Percentiles rank a stretch among this genome's conserved stretches.
Conservation (phyloP, 2,888 invertebrate genomes). For the Lasioglossum vierecki region DNA sequence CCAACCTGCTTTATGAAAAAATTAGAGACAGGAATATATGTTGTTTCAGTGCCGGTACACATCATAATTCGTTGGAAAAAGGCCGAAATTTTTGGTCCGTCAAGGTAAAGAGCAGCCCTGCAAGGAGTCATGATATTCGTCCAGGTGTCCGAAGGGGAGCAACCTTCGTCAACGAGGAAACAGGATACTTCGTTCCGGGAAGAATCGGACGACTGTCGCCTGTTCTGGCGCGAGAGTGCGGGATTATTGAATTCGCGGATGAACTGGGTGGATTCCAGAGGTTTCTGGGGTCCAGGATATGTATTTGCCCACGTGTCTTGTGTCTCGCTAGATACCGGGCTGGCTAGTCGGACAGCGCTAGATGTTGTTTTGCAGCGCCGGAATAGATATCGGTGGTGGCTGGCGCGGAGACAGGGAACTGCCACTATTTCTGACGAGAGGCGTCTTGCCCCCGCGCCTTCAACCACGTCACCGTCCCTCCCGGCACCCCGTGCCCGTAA, state of each 20-base stretch:
- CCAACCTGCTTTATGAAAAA: no score
- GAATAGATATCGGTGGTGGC: conserved; percentile 86
- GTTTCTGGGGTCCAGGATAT: conserved; percentile 35
- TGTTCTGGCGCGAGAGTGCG: not conserved
- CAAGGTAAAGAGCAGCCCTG: no score
- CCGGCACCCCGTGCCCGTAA: conserved; percentile 11
- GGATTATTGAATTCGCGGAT: not conserved
- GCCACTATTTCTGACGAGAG: conserved; percentile 84
- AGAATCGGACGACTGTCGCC: not conserved
- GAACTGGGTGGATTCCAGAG: conserved; percentile 4
- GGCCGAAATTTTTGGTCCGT: no score
- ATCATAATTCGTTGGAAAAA: no score
- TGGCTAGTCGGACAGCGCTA: conserved; percentile 74
- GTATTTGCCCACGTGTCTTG: conserved; percentile 55
- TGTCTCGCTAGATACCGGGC: conserved; percentile 60
- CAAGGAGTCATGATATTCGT: not conserved
- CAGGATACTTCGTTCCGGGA: not conserved
- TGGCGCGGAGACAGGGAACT: conserved; percentile 83
- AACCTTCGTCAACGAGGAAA: not conserved
- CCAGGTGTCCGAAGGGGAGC: not conserved
- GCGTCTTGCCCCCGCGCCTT: conserved; percentile 63
- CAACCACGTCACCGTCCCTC: conserved; percentile 42
- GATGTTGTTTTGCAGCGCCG: conserved; percentile 84
- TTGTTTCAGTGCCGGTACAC: no score
- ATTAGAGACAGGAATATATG: no score